Evolutionary conservation across 1,140 invertebrate genomes (phyloP), one percentile per base, ranked within the genome.

Genomic region (Carcinoscorpius rotundicauda): DNA sequence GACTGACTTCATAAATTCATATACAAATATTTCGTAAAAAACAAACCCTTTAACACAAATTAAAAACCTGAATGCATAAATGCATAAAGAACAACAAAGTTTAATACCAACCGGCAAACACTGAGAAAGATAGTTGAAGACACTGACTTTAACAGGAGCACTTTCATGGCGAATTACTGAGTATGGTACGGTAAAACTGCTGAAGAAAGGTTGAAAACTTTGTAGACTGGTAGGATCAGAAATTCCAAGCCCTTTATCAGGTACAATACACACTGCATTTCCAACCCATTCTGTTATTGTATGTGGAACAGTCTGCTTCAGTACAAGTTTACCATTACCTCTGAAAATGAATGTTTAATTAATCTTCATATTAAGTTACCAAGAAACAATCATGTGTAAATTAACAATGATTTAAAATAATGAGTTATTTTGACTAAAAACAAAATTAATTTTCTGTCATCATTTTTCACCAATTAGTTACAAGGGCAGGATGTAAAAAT

Each of bases 241-340:
- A 49, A 88, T 79, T 11, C 85, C 86, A 4, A 89, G 73, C 5
- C 87, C 87, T 57, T 78, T 78, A 6, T 77, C 74, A 6, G 80
- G 75, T 63, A 83, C 84, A 52, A 88, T 77, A 68, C 87, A 87
- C 57, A 87, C 80, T 3, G 86, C 84, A 49, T 82, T 83, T 3
- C 82, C 84, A 4, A 85, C 77, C 87, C 87, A 89, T 57, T 83
- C 81, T 4, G 87, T 89, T 51, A 89, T 87, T 0, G 85, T 84
- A 71, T 89, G 84, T 3, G 87, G 87, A 52, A 86, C 74, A 52
- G 76, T 75, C 10, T 81, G 75, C 49, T 79, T 76, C 55, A 84
- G 64, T 48, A 76, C 74, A 48, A 74, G 71, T 69, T 78, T 77
- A 49, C 85, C 85, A 69, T 78, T 76, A 53, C 78, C 76, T 65